Percentiles rank a stretch among this genome's conserved stretches.
phyloP scores from a whole-genome alignment of 2,113 vertebrate species.

The Apus apus region DNA sequence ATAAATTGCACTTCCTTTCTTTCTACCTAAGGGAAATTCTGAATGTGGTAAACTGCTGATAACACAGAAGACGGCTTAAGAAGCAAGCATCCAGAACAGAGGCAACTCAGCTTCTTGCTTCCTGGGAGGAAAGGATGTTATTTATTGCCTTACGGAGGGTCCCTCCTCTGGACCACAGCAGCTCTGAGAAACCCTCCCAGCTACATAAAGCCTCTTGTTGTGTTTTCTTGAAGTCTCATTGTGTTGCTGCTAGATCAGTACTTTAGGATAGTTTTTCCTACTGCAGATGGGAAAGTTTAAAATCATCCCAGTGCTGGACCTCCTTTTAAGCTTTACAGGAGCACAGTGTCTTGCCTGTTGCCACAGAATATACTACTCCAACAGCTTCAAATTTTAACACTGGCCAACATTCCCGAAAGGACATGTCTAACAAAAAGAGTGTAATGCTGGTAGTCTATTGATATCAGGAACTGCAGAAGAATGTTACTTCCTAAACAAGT shows the following conservation, averaged over 20 bases:
- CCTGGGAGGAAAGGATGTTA: not conserved
- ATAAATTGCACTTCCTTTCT: constrained; percentile 11
- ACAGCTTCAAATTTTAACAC: not conserved
- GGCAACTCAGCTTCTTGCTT: not conserved
- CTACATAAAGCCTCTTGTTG: not conserved
- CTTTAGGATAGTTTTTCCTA: not conserved
- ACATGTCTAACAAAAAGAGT: not conserved
- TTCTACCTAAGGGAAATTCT: not conserved
- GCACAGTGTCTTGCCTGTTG: not conserved
- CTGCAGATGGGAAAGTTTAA: not conserved
- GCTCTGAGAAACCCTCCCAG: not conserved
- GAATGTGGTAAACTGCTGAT: not conserved
- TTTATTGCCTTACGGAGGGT: not conserved
- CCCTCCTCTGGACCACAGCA: not conserved
- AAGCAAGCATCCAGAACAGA: not conserved
- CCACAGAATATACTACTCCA: not conserved
- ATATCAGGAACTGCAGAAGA: not conserved
- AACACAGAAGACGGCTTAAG: not conserved
- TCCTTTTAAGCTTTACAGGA: not conserved
- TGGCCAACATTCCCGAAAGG: not conserved
- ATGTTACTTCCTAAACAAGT: not conserved
- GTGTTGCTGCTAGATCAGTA: not conserved
- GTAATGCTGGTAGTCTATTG: not conserved
- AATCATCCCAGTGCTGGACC: not conserved
- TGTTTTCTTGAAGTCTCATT: not conserved